A percentile compares a stretch with the other conserved stretches of the same genome.
These are phyloP conservation scores for Zapornia atra DNA, from an alignment of 2,113 vertebrate genomes.

Conservation along the genomic window DNA sequence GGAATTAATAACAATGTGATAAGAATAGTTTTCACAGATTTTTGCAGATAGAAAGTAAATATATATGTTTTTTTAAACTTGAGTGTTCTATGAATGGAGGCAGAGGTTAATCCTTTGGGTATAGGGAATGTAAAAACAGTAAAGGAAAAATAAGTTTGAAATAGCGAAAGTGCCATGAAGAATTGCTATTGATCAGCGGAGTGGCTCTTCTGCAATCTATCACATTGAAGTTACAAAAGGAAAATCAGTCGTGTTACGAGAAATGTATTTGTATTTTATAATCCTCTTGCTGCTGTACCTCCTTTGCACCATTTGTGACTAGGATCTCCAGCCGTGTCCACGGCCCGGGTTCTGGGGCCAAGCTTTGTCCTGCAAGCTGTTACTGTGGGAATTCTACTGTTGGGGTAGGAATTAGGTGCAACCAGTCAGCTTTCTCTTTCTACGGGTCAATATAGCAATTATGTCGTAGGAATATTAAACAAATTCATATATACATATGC, in stretches of 20 bases:
- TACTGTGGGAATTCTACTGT: background rate
- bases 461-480: background rate
- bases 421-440: background rate
- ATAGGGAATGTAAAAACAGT: background rate
- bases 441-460: background rate
- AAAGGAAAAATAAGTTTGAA: conserved; percentile 7
- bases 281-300: background rate
- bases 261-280: background rate
- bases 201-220: conserved; percentile 9
- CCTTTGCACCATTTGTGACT: background rate
- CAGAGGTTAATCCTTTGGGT: background rate
- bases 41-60: background rate
- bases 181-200: conserved; percentile 27
- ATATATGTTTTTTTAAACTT: background rate
- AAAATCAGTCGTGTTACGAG: background rate
- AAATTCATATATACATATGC: no score
- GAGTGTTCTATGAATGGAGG: background rate
- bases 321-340: fast-evolving
- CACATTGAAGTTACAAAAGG: background rate
- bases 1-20: background rate
- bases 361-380: fast-evolving
- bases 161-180: background rate
- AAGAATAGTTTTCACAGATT: background rate
- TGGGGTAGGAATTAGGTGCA: background rate
- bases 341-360: background rate